These are phyloP conservation scores for Megalonaias nervosa DNA, from an alignment of 1,140 invertebrate genomes.

Conservation along the genomic window DNA sequence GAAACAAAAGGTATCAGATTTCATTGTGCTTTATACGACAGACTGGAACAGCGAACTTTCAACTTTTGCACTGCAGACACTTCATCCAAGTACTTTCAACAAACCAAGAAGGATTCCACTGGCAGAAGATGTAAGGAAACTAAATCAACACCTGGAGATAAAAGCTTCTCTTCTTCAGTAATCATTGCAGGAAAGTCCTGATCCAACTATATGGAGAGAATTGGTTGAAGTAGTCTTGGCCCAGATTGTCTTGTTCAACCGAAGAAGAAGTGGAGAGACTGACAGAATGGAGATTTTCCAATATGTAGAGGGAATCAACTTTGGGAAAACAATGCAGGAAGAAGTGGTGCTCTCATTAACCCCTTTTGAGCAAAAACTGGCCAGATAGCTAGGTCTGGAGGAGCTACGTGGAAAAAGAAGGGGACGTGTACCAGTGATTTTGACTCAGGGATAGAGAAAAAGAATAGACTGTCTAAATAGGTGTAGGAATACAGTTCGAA, in stretches of 20 bases:
- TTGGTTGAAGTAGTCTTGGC: constrained; percentile 17
- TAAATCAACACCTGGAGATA: constrained; percentile 12
- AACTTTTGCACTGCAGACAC: constrained; percentile 7
- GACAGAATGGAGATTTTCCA: neutral
- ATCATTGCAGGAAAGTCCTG: neutral
- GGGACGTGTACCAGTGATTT: constrained; percentile 14
- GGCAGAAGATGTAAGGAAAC: constrained; percentile 15
- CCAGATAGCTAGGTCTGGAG: neutral
- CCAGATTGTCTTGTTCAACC: constrained; percentile 24
- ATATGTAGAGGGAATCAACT: neutral
- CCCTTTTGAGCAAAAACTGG: neutral
- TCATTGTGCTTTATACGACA: neutral
- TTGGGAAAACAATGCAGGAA: neutral
- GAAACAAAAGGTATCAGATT: constrained; percentile 6
- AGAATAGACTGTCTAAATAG: too few relatives aligned
- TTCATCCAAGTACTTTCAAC: constrained; percentile 19
- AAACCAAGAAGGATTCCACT: constrained; percentile 19
- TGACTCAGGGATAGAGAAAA: neutral
- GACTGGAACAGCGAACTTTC: constrained; percentile 27
- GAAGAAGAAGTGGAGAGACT: constrained; percentile 6
- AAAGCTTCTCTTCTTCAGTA: neutral
- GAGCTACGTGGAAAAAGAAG: constrained; percentile 27
- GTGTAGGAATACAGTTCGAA: neutral
- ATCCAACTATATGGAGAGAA: constrained; percentile 1
- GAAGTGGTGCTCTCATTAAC: neutral